Evolutionary conservation across 2,113 vertebrate genomes (phyloP), one percentile per base, ranked within the genome.

Genomic region (Centrocercus urophasianus): DNA sequence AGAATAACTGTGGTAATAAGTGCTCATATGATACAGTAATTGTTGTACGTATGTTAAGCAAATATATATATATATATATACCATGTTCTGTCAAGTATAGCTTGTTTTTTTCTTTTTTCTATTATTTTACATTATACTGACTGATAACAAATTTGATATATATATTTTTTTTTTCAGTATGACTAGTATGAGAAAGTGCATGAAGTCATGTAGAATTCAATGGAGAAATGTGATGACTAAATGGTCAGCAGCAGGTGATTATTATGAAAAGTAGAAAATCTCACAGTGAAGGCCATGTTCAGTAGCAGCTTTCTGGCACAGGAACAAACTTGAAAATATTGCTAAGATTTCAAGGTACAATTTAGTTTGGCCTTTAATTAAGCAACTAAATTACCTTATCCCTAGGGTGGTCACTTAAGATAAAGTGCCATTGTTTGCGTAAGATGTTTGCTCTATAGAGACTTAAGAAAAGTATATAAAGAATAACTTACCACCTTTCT

Each of bases 351-450:
- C 34, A 48, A 79, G 59, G 20, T 43, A 24, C 34, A 57, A 45
- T 93, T 92, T 88, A 70, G 50, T 63, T 88, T 96, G 82, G 83
- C 75, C 64, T 91, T 88, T 74, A 88, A 80, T 95, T 80, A 89
- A 73, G 61, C 22, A 43, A 43, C 15, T 73, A 47, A 86, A 79
- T 65, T 86, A 70, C 69, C 20, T 66, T 86, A 4, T 85, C 27
- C 47, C 32, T 65, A 4, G 61, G 34, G 60, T 50, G 73, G 40
- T 89, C 34, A 24, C 13, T 81, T 83, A 34, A 89, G 19, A 24
- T 36, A 79, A 79, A 34, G 67, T 48, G 60, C n/a, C 48, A 61
- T 90, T 86, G 43, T 88, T 93, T 77, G 69, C 73, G 11, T 48
- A 28, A 70, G 27, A 52, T 69, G 48, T 70, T 90, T 54, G 25